Conservation (phyloP, 2,113 vertebrate species). For the Hippocampus abdominalis region DNA sequence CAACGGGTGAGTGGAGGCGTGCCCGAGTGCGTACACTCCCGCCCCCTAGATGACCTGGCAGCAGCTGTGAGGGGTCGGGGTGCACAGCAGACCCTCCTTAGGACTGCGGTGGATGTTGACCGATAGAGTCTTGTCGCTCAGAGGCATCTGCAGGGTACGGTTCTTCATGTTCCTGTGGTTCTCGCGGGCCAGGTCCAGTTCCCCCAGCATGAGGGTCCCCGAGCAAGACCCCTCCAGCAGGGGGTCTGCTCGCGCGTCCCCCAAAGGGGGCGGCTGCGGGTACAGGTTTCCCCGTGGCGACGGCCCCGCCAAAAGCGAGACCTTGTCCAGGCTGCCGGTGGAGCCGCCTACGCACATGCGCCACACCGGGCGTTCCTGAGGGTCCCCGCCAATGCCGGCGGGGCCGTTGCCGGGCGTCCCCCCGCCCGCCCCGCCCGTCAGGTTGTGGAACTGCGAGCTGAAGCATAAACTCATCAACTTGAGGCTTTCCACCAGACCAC, state of each 20-base stretch:
- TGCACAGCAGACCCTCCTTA: slow-evolving; percentile 90
- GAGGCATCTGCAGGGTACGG: slow-evolving; percentile 91
- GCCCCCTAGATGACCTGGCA: slow-evolving; percentile 91
- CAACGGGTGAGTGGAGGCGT: not conserved
- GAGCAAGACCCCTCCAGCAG: slow-evolving; percentile 72
- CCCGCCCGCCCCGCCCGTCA: slow-evolving; percentile 52
- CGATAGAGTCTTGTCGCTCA: slow-evolving; percentile 94
- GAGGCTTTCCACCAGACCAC: slow-evolving; percentile 86
- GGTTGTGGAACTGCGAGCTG: slow-evolving; percentile 86
- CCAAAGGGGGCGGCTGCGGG: slow-evolving; percentile 49
- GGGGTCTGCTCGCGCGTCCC: slow-evolving; percentile 50
- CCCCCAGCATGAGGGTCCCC: slow-evolving; percentile 74
- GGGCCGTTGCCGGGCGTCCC: slow-evolving; percentile 19
- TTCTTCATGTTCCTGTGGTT: slow-evolving; percentile 85
- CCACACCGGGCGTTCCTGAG: slow-evolving; percentile 86
- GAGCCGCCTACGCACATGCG: slow-evolving; percentile 91
- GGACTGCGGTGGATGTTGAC: slow-evolving; percentile 92
- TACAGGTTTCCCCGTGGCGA: slow-evolving; percentile 58
- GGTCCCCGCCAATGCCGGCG: slow-evolving; percentile 58
- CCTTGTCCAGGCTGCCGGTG: slow-evolving; percentile 72
- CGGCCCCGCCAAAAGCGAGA: slow-evolving; percentile 64
- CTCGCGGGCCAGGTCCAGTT: slow-evolving; percentile 80
- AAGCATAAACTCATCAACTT: slow-evolving; percentile 93
- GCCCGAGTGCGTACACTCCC: slow-evolving; percentile 35
- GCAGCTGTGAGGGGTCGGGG: slow-evolving; percentile 89